These are phyloP conservation scores for Rhinoraja longicauda DNA, from an alignment of 2,797 vertebrate species.

Conservation along the genomic window DNA sequence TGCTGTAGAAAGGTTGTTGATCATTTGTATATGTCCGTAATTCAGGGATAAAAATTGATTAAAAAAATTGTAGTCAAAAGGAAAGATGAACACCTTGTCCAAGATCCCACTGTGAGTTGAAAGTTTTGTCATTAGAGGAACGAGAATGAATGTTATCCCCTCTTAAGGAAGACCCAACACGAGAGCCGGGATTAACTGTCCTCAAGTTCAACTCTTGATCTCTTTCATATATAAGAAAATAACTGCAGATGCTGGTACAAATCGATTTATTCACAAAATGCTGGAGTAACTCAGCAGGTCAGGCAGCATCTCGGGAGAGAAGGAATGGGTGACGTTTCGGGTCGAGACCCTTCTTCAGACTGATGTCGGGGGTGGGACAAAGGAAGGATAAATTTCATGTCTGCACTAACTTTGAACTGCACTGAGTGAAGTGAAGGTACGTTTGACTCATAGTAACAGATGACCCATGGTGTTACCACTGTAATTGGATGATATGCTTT, in stretches of 20 bases:
- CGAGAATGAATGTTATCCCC: neutral
- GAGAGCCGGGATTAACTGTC: neutral
- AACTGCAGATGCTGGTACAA: no score
- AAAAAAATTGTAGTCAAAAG: neutral
- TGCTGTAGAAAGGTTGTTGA: neutral
- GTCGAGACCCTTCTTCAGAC: no score
- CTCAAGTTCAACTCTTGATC: neutral
- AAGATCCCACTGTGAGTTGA: no score
- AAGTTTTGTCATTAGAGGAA: neutral
- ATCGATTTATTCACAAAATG: no score
- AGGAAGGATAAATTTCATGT: no score
- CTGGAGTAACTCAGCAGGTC: no score
- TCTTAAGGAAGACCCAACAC: neutral
- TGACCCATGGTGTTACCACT: neutral
- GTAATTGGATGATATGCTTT: slow-evolving; percentile 2
- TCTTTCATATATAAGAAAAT: no score
- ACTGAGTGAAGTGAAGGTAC: neutral
- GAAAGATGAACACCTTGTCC: neutral
- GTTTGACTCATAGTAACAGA: neutral
- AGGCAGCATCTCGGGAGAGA: no score
- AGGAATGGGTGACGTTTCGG: no score
- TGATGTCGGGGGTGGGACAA: no score
- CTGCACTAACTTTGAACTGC: neutral
- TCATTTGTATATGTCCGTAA: neutral
- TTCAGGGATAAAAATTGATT: neutral